phyloP scores from a whole-genome alignment of 1,140 invertebrate genomes.

The Doryteuthis pealeii region DNA sequence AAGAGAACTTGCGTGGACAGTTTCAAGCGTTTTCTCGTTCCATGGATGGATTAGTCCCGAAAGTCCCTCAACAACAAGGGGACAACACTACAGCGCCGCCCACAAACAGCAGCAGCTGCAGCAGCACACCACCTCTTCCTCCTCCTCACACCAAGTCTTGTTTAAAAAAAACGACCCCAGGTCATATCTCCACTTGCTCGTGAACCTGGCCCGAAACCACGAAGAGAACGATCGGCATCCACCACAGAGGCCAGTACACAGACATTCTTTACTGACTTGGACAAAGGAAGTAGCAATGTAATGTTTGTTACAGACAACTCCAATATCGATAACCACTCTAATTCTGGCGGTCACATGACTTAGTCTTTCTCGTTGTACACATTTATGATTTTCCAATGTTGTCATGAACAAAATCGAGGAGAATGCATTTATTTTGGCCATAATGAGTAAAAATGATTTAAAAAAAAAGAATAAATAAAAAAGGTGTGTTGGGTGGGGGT shows the following conservation, averaged over 20 bases:
- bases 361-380: no score
- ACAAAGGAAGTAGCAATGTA: background rate
- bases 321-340: no score
- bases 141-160: background rate
- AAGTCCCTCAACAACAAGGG: background rate
- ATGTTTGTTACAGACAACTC: no score
- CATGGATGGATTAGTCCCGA: slow-evolving; percentile 62
- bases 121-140: background rate
- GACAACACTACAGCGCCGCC: background rate
- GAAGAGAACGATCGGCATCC: background rate
- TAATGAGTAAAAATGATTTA: no score
- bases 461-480: no score
- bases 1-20: slow-evolving; percentile 40
- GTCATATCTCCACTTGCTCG: slow-evolving; percentile 3
- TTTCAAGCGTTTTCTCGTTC: slow-evolving; percentile 61
- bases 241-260: slow-evolving; percentile 10
- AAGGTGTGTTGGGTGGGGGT: no score
- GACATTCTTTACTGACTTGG: background rate
- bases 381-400: no score
- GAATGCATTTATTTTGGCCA: no score
- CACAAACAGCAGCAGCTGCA: no score
- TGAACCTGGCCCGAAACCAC: background rate
- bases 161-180: background rate
- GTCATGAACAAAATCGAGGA: no score
- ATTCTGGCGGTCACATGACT: no score